Evolutionary conservation across 2,888 invertebrate genomes (phyloP), one percentile per base, ranked within the genome.

Genomic region (Entomobrya proxima): DNA sequence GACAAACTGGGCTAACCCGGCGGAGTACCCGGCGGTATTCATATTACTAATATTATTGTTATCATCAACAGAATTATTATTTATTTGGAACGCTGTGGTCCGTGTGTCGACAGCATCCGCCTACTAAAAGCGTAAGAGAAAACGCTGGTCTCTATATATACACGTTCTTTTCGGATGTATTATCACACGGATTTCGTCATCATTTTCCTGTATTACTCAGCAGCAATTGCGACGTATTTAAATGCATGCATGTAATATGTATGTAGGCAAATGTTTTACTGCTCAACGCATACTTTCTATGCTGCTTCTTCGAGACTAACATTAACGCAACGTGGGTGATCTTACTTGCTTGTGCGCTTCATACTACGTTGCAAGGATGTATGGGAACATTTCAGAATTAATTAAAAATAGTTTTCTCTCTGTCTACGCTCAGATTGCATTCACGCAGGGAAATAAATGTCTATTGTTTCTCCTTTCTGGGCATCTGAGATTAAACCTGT

Each of bases 361-460:
- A 30, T 15, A 24, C 47, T 61, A 40, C 44, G 44, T 11, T 21
- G 7, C 7, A 11, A 24, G n/a, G 52, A 18, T 72, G 81, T 50
- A 81, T 74, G 76, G 69, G 72, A 76, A 61, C 69, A 69, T 82
- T 76, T 84, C 84, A 84, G 67, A 84, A 84, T 84, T 84, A 84
- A 84, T 84, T 84, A 84, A 84, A 84, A 84, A 84, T 84, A 77
- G 76, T 84, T 84, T 84, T 40, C 47, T 50, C 37, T 76, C 35
- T 55, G 47, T 30, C 27, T 24, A 11, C n/a, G 21, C 67, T 61
- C 7, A 61, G 76, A 58, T 35, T 76, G 76, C 52, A 52, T 11
- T 84, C 84, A 76, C 67, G 78, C 77, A 78, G 72, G n/a, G 55
- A 76, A 50, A 47, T 75, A 78, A 78, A 84, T 84, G 32, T 77